Evolutionary conservation across 2,113 vertebrate species (phyloP).

Genomic region (Eulemur rufifrons): DNA sequence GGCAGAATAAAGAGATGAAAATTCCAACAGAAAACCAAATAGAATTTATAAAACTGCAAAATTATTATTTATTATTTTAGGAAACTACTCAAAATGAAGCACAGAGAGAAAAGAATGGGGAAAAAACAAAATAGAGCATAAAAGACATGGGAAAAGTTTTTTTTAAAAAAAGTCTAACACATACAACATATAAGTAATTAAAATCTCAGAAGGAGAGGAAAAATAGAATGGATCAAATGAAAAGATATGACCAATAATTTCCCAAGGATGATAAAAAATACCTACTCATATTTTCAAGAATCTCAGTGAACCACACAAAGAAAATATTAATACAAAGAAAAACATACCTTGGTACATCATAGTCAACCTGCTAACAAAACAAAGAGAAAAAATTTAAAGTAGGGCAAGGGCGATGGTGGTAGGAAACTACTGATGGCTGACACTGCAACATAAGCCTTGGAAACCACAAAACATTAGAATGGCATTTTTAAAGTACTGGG

Average conservation of each 20-base stretch:
- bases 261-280: neutral
- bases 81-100: neutral
- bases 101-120: neutral
- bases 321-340: neutral
- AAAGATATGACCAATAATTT: neutral
- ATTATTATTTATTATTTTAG: neutral
- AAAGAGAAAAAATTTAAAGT: neutral
- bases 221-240: neutral
- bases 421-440: neutral
- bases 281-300: neutral
- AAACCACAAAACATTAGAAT: neutral
- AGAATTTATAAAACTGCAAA: neutral
- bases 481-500: neutral
- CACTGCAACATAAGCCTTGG: neutral
- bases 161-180: neutral
- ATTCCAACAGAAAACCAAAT: neutral
- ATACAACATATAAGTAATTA: neutral
- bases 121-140: neutral
- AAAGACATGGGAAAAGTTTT: neutral
- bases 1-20: neutral
- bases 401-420: neutral
- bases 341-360: neutral
- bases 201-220: neutral
- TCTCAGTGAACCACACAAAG: neutral
- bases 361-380: neutral